Percentiles rank a stretch among this genome's conserved stretches.
Evolutionary conservation across 2,113 vertebrate species (phyloP).

Genomic region (Rana temporaria): DNA sequence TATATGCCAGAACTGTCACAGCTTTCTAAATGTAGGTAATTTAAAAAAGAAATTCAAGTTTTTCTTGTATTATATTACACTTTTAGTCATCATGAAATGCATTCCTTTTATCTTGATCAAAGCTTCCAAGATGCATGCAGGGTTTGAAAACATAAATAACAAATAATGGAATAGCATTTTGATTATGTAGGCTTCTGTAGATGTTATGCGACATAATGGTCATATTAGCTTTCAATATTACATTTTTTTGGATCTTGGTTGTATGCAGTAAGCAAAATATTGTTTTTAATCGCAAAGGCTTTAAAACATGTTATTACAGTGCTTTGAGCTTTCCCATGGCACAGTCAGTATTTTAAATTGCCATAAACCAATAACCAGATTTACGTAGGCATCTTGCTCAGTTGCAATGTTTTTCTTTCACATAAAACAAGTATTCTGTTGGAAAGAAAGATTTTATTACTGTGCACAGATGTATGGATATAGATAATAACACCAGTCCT

Average conservation of each 20-base stretch:
- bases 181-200: background rate
- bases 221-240: slow-evolving; percentile 2
- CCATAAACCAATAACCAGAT: slow-evolving; percentile 27
- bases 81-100: background rate
- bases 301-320: slow-evolving; percentile 33
- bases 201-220: slow-evolving; percentile 16
- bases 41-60: background rate
- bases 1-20: background rate
- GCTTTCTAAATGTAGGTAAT: background rate
- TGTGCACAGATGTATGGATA: too few relatives aligned
- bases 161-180: slow-evolving; percentile 5
- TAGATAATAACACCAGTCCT: too few relatives aligned
- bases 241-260: background rate
- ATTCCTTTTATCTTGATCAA: slow-evolving; percentile 50
- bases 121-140: background rate
- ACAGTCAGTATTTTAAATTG: slow-evolving; percentile 37
- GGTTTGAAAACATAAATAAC: slow-evolving; percentile 27
- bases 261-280: slow-evolving; percentile 39
- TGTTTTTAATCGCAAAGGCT: slow-evolving; percentile 40
- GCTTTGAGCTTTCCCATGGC: slow-evolving; percentile 8
- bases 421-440: too few relatives aligned
- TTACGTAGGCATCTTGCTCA: background rate
- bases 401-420: background rate
- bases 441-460: too few relatives aligned
- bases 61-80: background rate